Percentiles rank a stretch among this genome's conserved stretches.
phyloP scores from a whole-genome alignment of 2,113 vertebrate species.

The Jaculus jaculus region DNA sequence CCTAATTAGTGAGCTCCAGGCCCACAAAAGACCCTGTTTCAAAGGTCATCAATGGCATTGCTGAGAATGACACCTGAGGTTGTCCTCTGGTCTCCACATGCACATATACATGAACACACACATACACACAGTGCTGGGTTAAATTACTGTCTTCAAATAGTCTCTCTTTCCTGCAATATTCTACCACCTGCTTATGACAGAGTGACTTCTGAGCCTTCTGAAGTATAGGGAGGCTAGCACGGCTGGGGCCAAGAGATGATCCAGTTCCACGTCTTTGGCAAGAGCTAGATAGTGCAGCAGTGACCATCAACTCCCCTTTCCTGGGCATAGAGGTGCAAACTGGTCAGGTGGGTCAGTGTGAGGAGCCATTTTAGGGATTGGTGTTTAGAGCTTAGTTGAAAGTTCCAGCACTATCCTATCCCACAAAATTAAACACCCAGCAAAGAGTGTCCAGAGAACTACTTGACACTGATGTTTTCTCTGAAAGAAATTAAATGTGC shows the following conservation, averaged over 20 bases:
- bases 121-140: neutral
- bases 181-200: neutral
- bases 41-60: no score
- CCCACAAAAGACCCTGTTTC: no score
- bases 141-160: neutral
- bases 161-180: constrained; percentile 38
- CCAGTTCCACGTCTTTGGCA: no score
- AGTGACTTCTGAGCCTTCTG: neutral
- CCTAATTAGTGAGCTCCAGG: no score
- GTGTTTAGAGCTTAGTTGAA: neutral
- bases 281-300: neutral
- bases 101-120: no score
- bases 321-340: neutral
- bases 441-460: neutral
- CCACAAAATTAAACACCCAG: neutral
- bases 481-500: neutral
- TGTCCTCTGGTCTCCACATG: no score
- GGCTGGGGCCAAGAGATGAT: neutral
- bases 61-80: no score
- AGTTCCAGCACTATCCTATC: neutral
- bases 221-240: neutral
- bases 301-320: neutral
- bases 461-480: neutral
- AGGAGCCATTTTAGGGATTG: neutral
- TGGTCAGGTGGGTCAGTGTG: rapidly evolving